These are phyloP conservation scores for Bombus confusus DNA, from an alignment of 1,140 invertebrate genomes.

Conservation along the genomic window DNA sequence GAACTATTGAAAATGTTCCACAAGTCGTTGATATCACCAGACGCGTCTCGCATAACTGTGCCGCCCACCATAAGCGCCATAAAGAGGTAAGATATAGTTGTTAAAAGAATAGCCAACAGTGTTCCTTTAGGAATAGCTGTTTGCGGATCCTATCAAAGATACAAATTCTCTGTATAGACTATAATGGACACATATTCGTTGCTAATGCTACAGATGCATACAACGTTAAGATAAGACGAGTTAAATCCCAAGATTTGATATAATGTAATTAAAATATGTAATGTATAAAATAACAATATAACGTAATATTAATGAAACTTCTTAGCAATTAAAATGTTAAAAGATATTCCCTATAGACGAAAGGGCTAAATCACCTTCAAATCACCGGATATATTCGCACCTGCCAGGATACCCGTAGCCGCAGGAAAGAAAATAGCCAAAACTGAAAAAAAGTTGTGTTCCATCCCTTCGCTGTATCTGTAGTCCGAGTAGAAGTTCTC, in stretches of 20 bases:
- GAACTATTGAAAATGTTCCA: slow-evolving; percentile 56
- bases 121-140: slow-evolving; percentile 95
- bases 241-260: not conserved
- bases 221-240: not conserved
- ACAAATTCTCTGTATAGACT: not conserved
- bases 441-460: slow-evolving; percentile 96
- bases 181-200: not conserved
- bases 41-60: slow-evolving; percentile 89
- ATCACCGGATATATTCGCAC: slow-evolving; percentile 97
- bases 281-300: no score
- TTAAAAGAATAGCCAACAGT: slow-evolving; percentile 92
- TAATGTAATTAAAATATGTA: not conserved
- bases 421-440: slow-evolving; percentile 99
- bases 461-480: slow-evolving; percentile 85
- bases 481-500: slow-evolving; percentile 92
- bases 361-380: slow-evolving; percentile 86
- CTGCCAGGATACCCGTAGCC: slow-evolving; percentile 96
- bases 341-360: slow-evolving; percentile 42
- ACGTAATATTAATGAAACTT: not conserved
- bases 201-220: not conserved
- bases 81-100: slow-evolving; percentile 91
- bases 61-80: slow-evolving; percentile 91
- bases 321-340: not conserved
- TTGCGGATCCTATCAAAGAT: slow-evolving; percentile 90
- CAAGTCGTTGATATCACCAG: slow-evolving; percentile 85